A percentile compares a stretch with the other conserved stretches of the same genome.
Evolutionary conservation across 2,888 invertebrate species (phyloP).

Genomic region (Nomada hirtipes): DNA sequence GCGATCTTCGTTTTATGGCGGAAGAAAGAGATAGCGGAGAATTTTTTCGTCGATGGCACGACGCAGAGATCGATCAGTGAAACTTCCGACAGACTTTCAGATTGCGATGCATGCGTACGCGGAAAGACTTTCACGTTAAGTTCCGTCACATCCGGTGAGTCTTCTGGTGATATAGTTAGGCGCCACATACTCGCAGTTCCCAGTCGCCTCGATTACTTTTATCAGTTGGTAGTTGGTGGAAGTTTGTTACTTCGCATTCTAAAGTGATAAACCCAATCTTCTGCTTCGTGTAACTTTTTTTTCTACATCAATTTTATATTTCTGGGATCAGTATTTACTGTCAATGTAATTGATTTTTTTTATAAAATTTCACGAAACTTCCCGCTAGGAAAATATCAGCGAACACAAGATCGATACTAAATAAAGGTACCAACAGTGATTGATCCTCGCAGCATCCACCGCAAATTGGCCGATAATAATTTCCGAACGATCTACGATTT

Average conservation of each 20-base stretch:
- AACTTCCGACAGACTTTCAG: conserved; percentile 27
- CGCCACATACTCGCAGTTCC: conserved; percentile 3
- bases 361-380: too few relatives aligned
- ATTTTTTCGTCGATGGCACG: neutral
- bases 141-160: neutral
- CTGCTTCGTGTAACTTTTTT: too few relatives aligned
- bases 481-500: too few relatives aligned
- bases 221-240: conserved; percentile 65
- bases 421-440: too few relatives aligned
- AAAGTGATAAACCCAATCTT: conserved; percentile 73
- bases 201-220: conserved; percentile 64
- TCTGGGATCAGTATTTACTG: too few relatives aligned
- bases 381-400: too few relatives aligned
- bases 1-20: neutral
- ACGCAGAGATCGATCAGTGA: conserved; percentile 7
- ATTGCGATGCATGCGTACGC: conserved; percentile 1
- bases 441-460: too few relatives aligned
- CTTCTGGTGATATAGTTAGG: conserved; percentile 18
- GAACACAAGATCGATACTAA: too few relatives aligned
- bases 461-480: too few relatives aligned
- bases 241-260: conserved; percentile 70
- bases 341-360: too few relatives aligned
- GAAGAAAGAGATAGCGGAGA: neutral
- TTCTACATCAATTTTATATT: too few relatives aligned
- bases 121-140: conserved; percentile 26